Conservation (phyloP, 2,113 vertebrate genomes). For the Gracilinanus agilis region DNA sequence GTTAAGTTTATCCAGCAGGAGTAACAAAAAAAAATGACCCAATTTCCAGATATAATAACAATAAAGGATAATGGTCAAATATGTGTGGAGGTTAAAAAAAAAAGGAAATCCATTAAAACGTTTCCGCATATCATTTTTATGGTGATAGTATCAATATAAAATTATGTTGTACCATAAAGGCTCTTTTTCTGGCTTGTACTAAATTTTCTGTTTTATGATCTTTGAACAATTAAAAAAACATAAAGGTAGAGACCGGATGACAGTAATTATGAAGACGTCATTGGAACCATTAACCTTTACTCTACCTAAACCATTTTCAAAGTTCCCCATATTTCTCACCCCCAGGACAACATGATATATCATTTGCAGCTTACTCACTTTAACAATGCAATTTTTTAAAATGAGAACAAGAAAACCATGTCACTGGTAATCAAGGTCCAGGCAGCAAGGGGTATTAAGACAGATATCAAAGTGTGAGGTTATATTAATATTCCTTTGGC, state of each 20-base stretch:
- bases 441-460: slow-evolving; percentile 11
- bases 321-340: slow-evolving; percentile 8
- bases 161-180: slow-evolving; percentile 57
- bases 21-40: slow-evolving; percentile 9
- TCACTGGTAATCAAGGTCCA: slow-evolving; percentile 1
- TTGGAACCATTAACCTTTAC: slow-evolving; percentile 61
- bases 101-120: slow-evolving; percentile 59
- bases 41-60: background rate
- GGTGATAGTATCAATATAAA: slow-evolving; percentile 66
- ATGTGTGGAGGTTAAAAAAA: background rate
- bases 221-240: slow-evolving; percentile 73
- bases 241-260: slow-evolving; percentile 55
- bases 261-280: slow-evolving; percentile 68
- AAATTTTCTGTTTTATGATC: slow-evolving; percentile 66
- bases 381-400: slow-evolving; percentile 22
- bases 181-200: slow-evolving; percentile 55
- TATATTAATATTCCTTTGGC: background rate
- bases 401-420: slow-evolving; percentile 17
- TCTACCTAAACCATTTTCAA: slow-evolving; percentile 55
- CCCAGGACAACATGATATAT: slow-evolving; percentile 21
- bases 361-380: slow-evolving; percentile 32
- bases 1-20: slow-evolving; percentile 32
- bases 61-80: slow-evolving; percentile 49
- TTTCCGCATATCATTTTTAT: slow-evolving; percentile 56
- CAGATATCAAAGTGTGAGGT: background rate